Evolutionary conservation across 2,888 invertebrate genomes (phyloP).

Genomic region (Xanthia togata): DNA sequence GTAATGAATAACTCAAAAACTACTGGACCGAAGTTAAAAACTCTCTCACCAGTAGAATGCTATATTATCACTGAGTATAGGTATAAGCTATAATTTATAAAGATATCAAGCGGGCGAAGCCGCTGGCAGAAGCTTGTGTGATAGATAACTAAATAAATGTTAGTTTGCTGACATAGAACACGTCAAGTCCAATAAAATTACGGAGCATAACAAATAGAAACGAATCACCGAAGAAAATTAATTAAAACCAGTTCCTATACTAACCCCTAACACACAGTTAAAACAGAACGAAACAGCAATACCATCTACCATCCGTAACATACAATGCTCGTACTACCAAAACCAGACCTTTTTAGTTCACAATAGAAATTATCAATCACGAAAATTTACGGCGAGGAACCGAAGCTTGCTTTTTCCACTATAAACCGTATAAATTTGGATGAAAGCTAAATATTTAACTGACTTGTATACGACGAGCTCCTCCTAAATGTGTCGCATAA

Average conservation of each 20-base stretch:
- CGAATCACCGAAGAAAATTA: constrained; percentile 49
- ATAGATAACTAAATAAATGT: no score
- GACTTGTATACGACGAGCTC: constrained; percentile 86
- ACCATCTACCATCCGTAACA: constrained; percentile 19
- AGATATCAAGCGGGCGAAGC: no score
- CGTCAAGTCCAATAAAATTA: constrained; percentile 21
- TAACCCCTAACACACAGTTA: constrained; percentile 22
- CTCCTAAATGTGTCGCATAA: constrained; percentile 89
- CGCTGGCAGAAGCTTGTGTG: no score
- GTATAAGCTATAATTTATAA: no score
- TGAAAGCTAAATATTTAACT: constrained; percentile 87
- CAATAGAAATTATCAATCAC: constrained; percentile 80
- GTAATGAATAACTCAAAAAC: no score
- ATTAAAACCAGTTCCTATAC: constrained; percentile 46
- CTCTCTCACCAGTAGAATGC: no score
- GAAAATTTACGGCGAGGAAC: constrained; percentile 81
- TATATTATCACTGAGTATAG: no score
- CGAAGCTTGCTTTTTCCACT: constrained; percentile 79
- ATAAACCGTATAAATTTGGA: constrained; percentile 86
- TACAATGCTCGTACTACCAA: constrained; percentile 35
- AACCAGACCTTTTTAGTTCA: constrained; percentile 48
- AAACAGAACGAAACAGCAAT: constrained; percentile 38
- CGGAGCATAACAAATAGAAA: constrained; percentile 32
- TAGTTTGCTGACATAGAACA: no score
- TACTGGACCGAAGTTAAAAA: no score